phyloP scores from a whole-genome alignment of 2,888 invertebrate species.

The Melieria omissa region DNA sequence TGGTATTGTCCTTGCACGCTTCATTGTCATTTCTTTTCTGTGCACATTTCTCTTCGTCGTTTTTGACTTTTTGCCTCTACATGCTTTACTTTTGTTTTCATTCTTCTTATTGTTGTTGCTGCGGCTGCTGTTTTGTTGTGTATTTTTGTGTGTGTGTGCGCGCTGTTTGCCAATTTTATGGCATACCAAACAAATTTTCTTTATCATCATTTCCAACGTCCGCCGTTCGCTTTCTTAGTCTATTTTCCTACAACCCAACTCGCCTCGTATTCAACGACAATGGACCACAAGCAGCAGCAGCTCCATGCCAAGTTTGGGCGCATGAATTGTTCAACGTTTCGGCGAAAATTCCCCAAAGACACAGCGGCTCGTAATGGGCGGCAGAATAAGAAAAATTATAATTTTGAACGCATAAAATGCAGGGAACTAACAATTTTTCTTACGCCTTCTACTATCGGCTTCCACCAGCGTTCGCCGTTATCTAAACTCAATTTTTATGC shows the following conservation, averaged over 20 bases:
- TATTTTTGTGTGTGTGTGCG: not conserved
- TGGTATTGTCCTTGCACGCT: slow-evolving; percentile 3
- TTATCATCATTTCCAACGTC: not conserved
- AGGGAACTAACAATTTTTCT: not conserved
- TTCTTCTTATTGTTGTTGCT: not conserved
- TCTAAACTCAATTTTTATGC: too few relatives aligned
- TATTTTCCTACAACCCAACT: too few relatives aligned
- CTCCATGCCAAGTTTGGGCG: too few relatives aligned
- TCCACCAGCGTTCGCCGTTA: too few relatives aligned
- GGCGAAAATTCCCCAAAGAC: too few relatives aligned
- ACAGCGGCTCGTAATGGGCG: too few relatives aligned
- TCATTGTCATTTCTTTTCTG: slow-evolving; percentile 13
- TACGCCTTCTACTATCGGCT: too few relatives aligned
- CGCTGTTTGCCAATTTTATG: slow-evolving; percentile 19
- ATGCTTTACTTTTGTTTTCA: too few relatives aligned
- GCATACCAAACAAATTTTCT: slow-evolving; percentile 25
- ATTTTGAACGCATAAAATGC: slow-evolving; percentile 22
- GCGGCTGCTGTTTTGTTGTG: not conserved
- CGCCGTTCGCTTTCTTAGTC: too few relatives aligned
- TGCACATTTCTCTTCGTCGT: not conserved
- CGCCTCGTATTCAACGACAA: too few relatives aligned
- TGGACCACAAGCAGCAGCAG: too few relatives aligned
- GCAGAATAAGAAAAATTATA: slow-evolving; percentile 9
- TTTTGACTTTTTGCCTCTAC: not conserved
- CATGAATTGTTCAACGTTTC: too few relatives aligned